These are phyloP conservation scores for Stichopus horrens DNA, from an alignment of 53 echinoderm and acorn worm genomes.

Conservation along the genomic window DNA sequence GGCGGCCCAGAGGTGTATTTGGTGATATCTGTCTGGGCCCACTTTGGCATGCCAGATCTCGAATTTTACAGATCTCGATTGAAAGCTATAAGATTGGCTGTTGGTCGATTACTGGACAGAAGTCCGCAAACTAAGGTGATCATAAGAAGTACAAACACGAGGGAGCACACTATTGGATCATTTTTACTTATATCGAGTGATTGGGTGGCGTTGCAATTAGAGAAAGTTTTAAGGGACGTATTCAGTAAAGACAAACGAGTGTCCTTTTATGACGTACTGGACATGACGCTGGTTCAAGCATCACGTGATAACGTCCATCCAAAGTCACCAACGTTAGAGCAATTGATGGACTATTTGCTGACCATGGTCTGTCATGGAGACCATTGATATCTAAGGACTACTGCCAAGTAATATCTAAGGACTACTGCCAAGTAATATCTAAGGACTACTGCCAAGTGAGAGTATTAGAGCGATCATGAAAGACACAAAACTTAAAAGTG, in stretches of 20 bases:
- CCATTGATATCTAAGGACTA: too few relatives aligned
- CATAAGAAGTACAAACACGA: conserved; percentile 42
- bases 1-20: conserved; percentile 9
- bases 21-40: conserved; percentile 40
- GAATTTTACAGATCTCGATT: conserved; percentile 40
- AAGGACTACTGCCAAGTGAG: too few relatives aligned
- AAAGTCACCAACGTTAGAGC: background rate
- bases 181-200: conserved; percentile 24
- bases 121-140: conserved; percentile 34
- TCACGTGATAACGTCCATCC: conserved; percentile 41
- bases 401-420: too few relatives aligned
- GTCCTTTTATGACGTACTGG: conserved; percentile 39
- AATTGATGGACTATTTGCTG: background rate
- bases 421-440: too few relatives aligned
- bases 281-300: conserved; percentile 50
- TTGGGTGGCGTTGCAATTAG: conserved; percentile 22
- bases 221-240: conserved; percentile 4
- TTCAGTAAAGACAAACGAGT: background rate
- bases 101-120: conserved; percentile 26
- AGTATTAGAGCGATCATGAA: too few relatives aligned
- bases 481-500: too few relatives aligned
- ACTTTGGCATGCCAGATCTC: conserved; percentile 31
- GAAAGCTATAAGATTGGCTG: background rate
- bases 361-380: background rate
- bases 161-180: conserved; percentile 9